phyloP scores from a whole-genome alignment of 2,113 vertebrate genomes.

The Progne subis region DNA sequence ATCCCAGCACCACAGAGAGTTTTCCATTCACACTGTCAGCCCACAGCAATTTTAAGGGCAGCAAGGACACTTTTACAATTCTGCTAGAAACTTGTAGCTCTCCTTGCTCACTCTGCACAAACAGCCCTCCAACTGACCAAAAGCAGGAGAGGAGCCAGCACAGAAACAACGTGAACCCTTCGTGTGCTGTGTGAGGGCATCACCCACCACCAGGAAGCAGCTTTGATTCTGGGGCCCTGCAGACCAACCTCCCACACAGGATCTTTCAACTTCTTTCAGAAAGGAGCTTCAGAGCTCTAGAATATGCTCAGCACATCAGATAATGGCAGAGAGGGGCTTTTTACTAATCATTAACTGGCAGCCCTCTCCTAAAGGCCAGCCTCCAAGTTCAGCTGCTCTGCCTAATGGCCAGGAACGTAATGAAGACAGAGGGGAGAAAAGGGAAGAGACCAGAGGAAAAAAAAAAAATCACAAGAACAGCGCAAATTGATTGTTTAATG shows the following conservation, averaged over 20 bases:
- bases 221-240: neutral
- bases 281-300: conserved; percentile 20
- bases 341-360: conserved; percentile 51
- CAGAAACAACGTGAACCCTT: neutral
- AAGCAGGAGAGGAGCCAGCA: neutral
- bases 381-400: conserved; percentile 34
- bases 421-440: conserved; percentile 58
- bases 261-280: neutral
- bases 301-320: conserved; percentile 8
- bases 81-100: neutral
- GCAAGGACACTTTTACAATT: neutral
- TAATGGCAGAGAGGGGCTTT: conserved; percentile 63
- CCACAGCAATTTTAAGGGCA: neutral
- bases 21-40: neutral
- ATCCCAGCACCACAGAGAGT: neutral
- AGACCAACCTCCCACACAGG: neutral
- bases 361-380: conserved; percentile 53
- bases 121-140: neutral
- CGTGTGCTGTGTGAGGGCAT: neutral
- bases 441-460: conserved; percentile 29
- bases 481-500: conserved; percentile 66
- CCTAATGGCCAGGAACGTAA: conserved; percentile 53
- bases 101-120: neutral
- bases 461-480: conserved; percentile 49
- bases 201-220: neutral